Conservation (phyloP, 2,113 vertebrate genomes). For the Rhynchopsitta pachyrhyncha region DNA sequence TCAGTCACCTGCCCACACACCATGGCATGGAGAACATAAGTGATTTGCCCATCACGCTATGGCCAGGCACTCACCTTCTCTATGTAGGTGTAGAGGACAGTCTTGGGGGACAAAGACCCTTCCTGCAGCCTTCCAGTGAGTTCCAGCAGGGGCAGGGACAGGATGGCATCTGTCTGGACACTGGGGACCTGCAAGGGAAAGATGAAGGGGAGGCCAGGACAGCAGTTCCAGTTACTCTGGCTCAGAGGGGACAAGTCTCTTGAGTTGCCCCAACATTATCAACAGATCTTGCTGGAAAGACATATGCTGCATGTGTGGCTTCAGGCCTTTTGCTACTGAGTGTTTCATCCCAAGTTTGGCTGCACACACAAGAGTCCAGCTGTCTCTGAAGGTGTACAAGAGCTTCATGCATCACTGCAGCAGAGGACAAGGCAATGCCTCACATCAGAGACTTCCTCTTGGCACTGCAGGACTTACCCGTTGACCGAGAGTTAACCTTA, state of each 20-base stretch:
- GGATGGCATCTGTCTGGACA: constrained; percentile 50
- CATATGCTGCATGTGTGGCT: accelerated
- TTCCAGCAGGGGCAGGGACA: constrained; percentile 74
- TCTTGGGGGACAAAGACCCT: constrained; percentile 74
- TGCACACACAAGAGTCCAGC: not conserved
- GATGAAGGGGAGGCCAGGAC: not conserved
- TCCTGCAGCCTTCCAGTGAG: constrained; percentile 66
- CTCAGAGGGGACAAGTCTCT: not conserved
- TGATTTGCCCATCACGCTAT: not conserved
- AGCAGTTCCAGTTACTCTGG: not conserved
- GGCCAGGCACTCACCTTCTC: constrained; percentile 72
- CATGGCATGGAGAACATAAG: not conserved
- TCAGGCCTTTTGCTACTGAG: not conserved
- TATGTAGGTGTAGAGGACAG: constrained; percentile 81
- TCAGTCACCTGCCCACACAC: not conserved
- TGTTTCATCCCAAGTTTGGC: not conserved
- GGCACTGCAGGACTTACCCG: not conserved
- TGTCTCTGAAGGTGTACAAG: not conserved
- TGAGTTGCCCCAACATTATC: not conserved
- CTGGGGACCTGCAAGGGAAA: constrained; percentile 60
- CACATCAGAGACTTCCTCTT: not conserved
- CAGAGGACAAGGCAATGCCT: not conserved
- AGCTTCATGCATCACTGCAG: not conserved
- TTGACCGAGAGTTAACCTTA: not conserved
- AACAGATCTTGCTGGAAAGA: not conserved